Evolutionary conservation across 2,888 invertebrate genomes (phyloP), one percentile per base, ranked within the genome.

Genomic region (Brachynemurus nebulosus): DNA sequence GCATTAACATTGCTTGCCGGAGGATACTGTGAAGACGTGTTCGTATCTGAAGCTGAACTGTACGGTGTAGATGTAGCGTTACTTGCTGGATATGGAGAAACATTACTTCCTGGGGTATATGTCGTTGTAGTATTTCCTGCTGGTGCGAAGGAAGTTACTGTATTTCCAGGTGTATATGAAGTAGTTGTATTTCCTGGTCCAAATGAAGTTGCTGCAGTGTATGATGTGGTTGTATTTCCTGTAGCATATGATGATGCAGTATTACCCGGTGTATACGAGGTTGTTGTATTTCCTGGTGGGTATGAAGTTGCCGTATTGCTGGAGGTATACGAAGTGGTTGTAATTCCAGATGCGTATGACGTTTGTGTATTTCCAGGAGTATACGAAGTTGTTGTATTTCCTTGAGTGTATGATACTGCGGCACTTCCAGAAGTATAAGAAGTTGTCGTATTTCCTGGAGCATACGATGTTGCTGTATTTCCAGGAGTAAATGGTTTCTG

Each of bases 1-100:
- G 65, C 17, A 58, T 55, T 34, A 63, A 66, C 0, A 63, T 62
- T 4, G 61, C 59, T 50, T 60, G 64, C 47, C 67, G 68, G 40
- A 62, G 42, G 65, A 46, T 69, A 69, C 52, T 67, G 69, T 48
- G 65, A 66, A 42, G 40, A 44, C 45, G 43, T 45, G 48, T 34
- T 23, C 34, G 41, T 2, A 14, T 2, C 14, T 45, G 35, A 48
- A 25, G 47, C 23, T 46, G 47, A 14, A 50, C 45, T 23, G 47
- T 46, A 27, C 50, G 47, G 19, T 34, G 46, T 49, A 48, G 14
- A 42, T 48, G 27, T 40, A 43, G 34, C 25, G 44, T 45, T 37
- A 48, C 48, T 21, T 45, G 20, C 40, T 45, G 35, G 43, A 51
- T 38, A 44, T 45, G 43, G 42, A 48, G 37, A 6, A 34, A 34